Evolutionary conservation across 2,797 vertebrate species (phyloP), one percentile per base, ranked within the genome.

Genomic region (Poecilia wingei): DNA sequence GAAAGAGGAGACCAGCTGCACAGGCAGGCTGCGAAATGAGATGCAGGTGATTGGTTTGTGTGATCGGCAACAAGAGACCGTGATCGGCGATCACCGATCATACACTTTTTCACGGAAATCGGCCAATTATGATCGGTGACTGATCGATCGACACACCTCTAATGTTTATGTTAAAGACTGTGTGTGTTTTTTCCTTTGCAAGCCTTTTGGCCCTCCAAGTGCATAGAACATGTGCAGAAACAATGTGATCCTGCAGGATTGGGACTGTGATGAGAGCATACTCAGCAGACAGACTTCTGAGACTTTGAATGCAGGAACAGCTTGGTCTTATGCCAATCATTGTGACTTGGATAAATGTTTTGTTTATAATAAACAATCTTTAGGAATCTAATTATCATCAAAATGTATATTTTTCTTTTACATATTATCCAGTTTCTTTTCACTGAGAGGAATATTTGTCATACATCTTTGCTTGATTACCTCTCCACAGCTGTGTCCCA

Each of bases 401-500:
- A 82, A 70, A 46, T 25, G 83, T 82, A 53, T 5, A 31, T 74
- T 70, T 73, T 41, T 57, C 9, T 33, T 77, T 7, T 46, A 73
- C 84, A 9, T 78, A 47, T 75, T 31, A 41, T 80, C 33, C 46
- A 18, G 14, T 74, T 75, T 78, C 22, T 79, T 78, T 76, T 80
- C 49, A 59, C 79, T 47, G 7, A 77, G 61, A 74, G 41, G 51
- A 71, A 77, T 87, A 86, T 78, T 87, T 86, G 85, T 91, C 72
- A 18, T 78, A 25, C 22, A 25, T 53, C 51, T 53, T 71, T 88
- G 78, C 10, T 91, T 31, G 81, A 87, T 85, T 84, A 77, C 79
- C 75, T 83, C 68, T 89, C 81, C 85, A 87, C 91, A 94, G 94
- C 93, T 94, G 91, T 93, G 94, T 74, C 93, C 94, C 93, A 91